Evolutionary conservation across 2,888 invertebrate genomes (phyloP).

Genomic region (Agrochola circellaris): DNA sequence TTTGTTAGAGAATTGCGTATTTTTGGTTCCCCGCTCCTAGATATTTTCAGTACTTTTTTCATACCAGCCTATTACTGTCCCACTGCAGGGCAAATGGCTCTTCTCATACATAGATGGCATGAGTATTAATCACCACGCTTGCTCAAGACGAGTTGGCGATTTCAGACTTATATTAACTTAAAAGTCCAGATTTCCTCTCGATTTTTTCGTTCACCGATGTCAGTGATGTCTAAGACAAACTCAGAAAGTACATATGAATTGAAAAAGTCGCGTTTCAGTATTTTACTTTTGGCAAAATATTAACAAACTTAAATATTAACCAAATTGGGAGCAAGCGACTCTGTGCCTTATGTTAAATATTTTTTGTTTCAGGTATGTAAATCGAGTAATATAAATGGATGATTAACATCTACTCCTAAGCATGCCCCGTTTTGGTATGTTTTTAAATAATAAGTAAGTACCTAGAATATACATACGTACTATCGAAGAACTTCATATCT

Average conservation of each 20-base stretch:
- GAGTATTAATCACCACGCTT: not conserved
- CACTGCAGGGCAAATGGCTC: not conserved
- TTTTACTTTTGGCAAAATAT: not conserved
- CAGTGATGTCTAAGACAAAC: not conserved
- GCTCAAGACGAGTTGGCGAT: not conserved
- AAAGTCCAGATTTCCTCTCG: too few relatives aligned
- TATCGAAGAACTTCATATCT: too few relatives aligned
- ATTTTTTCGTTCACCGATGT: not conserved
- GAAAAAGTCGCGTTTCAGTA: too few relatives aligned
- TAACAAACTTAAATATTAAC: not conserved
- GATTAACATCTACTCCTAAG: not conserved
- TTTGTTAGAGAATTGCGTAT: not conserved
- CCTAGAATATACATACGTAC: too few relatives aligned
- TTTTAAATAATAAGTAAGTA: not conserved
- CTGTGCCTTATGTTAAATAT: too few relatives aligned
- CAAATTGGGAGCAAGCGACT: not conserved
- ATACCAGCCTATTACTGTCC: not conserved
- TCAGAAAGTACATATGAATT: not conserved
- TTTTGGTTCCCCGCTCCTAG: not conserved
- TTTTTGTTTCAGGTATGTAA: constrained; percentile 55
- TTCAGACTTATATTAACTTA: too few relatives aligned
- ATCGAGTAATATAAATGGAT: not conserved
- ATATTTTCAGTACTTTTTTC: not conserved
- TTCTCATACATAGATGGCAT: not conserved
- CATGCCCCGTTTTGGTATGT: constrained; percentile 10